These are phyloP conservation scores for Ptychoptera contaminata DNA, from an alignment of 2,888 invertebrate species.

Conservation along the genomic window DNA sequence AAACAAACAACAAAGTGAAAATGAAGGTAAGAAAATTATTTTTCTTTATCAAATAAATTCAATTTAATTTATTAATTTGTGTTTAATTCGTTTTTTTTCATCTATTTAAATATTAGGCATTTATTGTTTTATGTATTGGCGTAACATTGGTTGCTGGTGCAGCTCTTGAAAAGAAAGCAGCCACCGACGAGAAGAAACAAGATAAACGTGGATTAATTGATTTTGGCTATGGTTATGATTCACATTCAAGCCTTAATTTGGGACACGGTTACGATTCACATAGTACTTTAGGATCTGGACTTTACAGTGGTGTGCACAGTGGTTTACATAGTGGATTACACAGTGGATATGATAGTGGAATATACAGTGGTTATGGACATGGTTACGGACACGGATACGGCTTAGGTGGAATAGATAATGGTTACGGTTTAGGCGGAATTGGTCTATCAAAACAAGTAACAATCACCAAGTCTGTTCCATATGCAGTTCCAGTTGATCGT, in stretches of 20 bases:
- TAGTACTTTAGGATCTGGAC: neutral
- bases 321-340: neutral
- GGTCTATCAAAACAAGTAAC: conserved; percentile 6
- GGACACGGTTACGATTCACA: neutral
- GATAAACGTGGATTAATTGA: conserved; percentile 9
- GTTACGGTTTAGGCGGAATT: conserved; percentile 1
- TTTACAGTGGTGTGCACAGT: neutral
- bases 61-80: neutral
- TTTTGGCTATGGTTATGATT: conserved; percentile 7
- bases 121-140: conserved; percentile 7
- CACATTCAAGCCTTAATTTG: neutral
- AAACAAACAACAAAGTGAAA: neutral
- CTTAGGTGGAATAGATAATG: neutral
- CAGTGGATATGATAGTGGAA: neutral
- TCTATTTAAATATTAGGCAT: neutral
- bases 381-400: conserved; percentile 1
- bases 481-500: conserved; percentile 4
- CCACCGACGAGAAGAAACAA: conserved; percentile 8
- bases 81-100: neutral
- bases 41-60: neutral
- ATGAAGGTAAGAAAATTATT: conserved; percentile 8
- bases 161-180: conserved; percentile 7
- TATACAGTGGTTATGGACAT: conserved; percentile 1
- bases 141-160: conserved; percentile 7
- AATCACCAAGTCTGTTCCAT: conserved; percentile 8